A percentile compares a stretch with the other conserved stretches of the same genome.
These are phyloP conservation scores for Discoglossus pictus DNA, from an alignment of 2,797 vertebrate genomes.

Conservation along the genomic window DNA sequence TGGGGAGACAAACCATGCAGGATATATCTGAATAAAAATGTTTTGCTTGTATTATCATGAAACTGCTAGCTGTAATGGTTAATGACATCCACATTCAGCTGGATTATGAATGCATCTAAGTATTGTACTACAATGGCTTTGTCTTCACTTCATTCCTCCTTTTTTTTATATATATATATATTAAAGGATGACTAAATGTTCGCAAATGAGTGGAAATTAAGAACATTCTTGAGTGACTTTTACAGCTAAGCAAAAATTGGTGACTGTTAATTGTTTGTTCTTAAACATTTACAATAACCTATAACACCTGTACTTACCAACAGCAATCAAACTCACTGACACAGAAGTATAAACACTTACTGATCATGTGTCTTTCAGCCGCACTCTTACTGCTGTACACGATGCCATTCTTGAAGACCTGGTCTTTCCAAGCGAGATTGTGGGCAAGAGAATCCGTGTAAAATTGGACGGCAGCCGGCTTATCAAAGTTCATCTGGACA, in stretches of 20 bases:
- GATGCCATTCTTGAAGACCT: conserved; percentile 97
- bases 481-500: conserved; percentile 97
- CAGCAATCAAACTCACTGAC: no score
- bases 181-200: no score
- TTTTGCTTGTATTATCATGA: no score
- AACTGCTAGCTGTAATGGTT: no score
- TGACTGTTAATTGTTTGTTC: no score
- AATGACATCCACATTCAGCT: neutral
- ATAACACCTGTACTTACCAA: no score
- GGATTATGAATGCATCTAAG: neutral
- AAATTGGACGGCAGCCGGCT: conserved; percentile 95
- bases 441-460: conserved; percentile 94
- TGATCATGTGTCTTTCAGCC: conserved; percentile 75
- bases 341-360: no score
- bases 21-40: conserved; percentile 15
- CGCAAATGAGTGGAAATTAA: no score
- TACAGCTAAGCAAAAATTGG: no score
- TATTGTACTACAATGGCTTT: neutral
- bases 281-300: no score
- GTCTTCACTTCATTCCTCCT: neutral
- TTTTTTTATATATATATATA: no score
- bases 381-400: conserved; percentile 91
- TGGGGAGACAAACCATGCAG: conserved; percentile 60
- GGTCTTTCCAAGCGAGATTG: conserved; percentile 96
- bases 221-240: no score